A percentile compares a stretch with the other conserved stretches of the same genome.
phyloP scores from a whole-genome alignment of 2,888 invertebrate species.

The Yponomeuta plumbellus region DNA sequence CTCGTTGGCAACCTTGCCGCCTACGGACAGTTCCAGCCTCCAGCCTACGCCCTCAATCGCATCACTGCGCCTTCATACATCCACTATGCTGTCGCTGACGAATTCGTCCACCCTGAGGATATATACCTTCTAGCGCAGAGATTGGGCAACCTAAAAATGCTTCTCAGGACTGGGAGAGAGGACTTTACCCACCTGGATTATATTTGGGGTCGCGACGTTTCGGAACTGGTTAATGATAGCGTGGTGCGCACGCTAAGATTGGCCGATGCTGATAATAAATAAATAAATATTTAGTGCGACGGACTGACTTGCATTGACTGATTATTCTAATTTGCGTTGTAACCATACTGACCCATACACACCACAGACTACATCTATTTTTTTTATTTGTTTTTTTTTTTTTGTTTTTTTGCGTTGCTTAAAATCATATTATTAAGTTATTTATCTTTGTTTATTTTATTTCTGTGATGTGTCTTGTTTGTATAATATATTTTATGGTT shows the following conservation, averaged over 20 bases:
- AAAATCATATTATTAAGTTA: no score
- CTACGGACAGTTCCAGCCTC: slow-evolving; percentile 39
- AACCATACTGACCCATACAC: no score
- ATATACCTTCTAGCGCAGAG: slow-evolving; percentile 28
- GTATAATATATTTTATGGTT: no score
- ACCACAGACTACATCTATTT: no score
- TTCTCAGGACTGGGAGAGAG: slow-evolving; percentile 26
- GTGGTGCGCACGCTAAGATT: slow-evolving; percentile 32
- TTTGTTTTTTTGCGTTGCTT: no score
- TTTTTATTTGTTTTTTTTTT: no score
- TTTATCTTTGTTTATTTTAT: no score
- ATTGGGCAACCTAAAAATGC: slow-evolving; percentile 32
- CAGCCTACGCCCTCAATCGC: slow-evolving; percentile 36
- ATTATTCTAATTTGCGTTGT: no score
- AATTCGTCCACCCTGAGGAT: slow-evolving; percentile 34
- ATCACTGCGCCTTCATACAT: slow-evolving; percentile 37
- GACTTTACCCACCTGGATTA: slow-evolving; percentile 45
- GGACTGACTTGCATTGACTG: no score
- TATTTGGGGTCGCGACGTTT: slow-evolving; percentile 40
- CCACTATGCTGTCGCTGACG: slow-evolving; percentile 37
- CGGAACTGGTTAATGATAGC: slow-evolving; percentile 31
- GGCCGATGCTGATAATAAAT: slow-evolving; percentile 28
- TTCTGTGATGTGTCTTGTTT: no score
- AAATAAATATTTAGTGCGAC: no score
- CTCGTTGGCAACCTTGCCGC: slow-evolving; percentile 31